Conservation (phyloP, 2,113 vertebrate species). For the Andinoacara biseriatus region DNA sequence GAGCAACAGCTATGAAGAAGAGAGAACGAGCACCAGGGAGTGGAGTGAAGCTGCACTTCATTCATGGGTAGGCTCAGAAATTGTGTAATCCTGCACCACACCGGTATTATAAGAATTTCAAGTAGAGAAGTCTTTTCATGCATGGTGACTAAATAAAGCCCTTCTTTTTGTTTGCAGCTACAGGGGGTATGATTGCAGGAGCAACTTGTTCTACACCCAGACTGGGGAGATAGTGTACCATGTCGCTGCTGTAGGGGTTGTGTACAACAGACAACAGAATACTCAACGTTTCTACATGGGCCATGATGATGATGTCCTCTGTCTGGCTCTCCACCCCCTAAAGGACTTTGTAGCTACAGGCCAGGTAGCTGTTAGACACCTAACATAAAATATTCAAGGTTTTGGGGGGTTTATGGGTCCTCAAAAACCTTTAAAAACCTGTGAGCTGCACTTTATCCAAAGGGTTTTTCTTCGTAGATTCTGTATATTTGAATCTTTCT, state of each 20-base stretch:
- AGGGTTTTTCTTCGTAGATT: background rate
- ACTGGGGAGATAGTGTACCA: constrained; percentile 98
- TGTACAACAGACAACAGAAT: constrained; percentile 98
- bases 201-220: constrained; percentile 98
- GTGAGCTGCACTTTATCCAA: background rate
- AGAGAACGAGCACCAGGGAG: constrained; percentile 88
- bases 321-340: constrained; percentile 93
- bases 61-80: constrained; percentile 87
- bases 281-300: constrained; percentile 96
- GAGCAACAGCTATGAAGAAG: constrained; percentile 89
- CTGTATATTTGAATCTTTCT: constrained; percentile 11
- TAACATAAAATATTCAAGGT: constrained; percentile 3
- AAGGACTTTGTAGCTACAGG: constrained; percentile 98
- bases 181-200: constrained; percentile 96
- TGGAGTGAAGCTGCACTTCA: constrained; percentile 93
- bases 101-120: background rate
- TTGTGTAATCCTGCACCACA: background rate
- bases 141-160: background rate
- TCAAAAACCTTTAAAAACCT: background rate
- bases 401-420: background rate
- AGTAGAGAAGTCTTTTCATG: background rate
- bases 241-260: constrained; percentile 94
- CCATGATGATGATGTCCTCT: constrained; percentile 96
- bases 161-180: constrained; percentile 81
- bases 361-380: constrained; percentile 82